phyloP scores from a whole-genome alignment of 1,140 invertebrate species.

The Gryllus bimaculatus region DNA sequence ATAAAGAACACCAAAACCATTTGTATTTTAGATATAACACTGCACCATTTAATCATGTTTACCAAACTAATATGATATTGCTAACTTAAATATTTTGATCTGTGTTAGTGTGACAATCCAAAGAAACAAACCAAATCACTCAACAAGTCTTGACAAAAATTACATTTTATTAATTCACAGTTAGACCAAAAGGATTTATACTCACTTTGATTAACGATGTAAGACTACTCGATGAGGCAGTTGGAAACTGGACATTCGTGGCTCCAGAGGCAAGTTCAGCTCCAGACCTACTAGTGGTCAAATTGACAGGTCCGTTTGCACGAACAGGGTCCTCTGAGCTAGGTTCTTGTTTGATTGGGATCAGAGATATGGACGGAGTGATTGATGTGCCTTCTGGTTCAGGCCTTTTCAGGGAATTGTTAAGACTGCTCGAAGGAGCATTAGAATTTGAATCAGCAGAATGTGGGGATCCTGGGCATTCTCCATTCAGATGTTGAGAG shows the following conservation, averaged over 20 bases:
- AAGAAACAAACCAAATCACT: too few species aligned
- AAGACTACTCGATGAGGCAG: constrained; percentile 49
- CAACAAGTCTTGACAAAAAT: too few species aligned
- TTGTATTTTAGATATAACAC: too few species aligned
- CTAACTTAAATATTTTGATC: too few species aligned
- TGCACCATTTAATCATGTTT: too few species aligned
- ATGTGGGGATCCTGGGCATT: constrained; percentile 58
- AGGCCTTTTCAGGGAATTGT: constrained; percentile 33
- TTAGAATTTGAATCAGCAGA: constrained; percentile 66
- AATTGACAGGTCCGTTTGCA: constrained; percentile 31
- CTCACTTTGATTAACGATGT: constrained; percentile 25
- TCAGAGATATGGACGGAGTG: constrained; percentile 73
- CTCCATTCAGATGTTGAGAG: constrained; percentile 31
- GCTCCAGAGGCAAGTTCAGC: constrained; percentile 2
- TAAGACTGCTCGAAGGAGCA: constrained; percentile 54
- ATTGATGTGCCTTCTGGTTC: constrained; percentile 52
- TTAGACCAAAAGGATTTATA: neutral
- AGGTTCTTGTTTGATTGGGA: constrained; percentile 72
- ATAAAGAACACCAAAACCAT: too few species aligned
- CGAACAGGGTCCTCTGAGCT: constrained; percentile 28
- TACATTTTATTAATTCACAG: too few species aligned
- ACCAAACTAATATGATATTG: too few species aligned
- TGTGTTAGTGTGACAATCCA: too few species aligned
- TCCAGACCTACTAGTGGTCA: constrained; percentile 26
- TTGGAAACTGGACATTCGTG: constrained; percentile 19